These are phyloP conservation scores for Stictonetta naevosa DNA, from an alignment of 2,113 vertebrate genomes.

Conservation along the genomic window DNA sequence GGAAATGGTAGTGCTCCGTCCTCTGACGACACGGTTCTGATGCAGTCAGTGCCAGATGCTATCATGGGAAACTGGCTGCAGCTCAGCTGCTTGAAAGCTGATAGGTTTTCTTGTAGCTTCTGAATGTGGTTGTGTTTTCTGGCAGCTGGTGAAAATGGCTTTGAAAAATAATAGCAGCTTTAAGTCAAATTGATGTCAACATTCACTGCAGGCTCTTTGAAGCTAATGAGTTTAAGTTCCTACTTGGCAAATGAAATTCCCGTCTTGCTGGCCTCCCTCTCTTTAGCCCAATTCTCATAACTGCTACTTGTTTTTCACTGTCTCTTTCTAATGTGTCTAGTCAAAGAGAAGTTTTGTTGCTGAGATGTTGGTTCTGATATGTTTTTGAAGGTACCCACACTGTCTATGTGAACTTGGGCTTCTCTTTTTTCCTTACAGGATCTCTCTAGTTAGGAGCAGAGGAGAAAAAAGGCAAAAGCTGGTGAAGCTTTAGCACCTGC, in stretches of 20 bases:
- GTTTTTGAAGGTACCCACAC: not conserved
- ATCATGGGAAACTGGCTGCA: not conserved
- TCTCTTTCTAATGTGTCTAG: not conserved
- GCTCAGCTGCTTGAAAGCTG: not conserved
- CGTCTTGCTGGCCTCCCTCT: not conserved
- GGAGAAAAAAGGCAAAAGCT: not conserved
- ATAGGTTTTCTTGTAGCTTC: constrained; percentile 1
- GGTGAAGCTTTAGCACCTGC: not conserved
- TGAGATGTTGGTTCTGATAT: not conserved
- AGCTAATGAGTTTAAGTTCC: constrained; percentile 41
- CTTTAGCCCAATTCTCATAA: not conserved
- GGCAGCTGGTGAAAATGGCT: constrained; percentile 12
- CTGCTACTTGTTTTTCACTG: not conserved
- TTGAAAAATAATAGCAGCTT: constrained; percentile 53
- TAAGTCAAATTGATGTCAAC: constrained; percentile 33
- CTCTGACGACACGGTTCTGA: not conserved
- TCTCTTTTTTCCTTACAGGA: not conserved
- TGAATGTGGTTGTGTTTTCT: not conserved
- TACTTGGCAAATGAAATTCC: constrained; percentile 18
- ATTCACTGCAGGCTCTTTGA: constrained; percentile 2
- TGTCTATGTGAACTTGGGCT: not conserved
- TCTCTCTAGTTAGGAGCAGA: not conserved
- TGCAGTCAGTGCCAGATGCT: not conserved
- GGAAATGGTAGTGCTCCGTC: not conserved
- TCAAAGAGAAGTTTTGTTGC: not conserved